These are phyloP conservation scores for Aulostomus chinensis DNA, from an alignment of 2,797 vertebrate species.

Conservation along the genomic window DNA sequence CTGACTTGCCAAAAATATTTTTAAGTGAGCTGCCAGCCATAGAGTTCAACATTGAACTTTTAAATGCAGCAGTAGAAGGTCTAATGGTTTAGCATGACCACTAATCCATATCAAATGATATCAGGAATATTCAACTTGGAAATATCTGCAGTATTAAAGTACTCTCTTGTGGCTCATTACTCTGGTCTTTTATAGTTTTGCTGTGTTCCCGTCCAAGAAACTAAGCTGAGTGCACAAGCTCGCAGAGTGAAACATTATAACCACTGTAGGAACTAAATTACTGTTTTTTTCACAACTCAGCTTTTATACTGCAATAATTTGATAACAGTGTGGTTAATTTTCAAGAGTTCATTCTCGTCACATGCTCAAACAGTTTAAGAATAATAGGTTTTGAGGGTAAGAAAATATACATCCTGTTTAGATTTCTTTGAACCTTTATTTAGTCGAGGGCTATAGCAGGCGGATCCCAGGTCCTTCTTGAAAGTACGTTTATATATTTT, in stretches of 20 bases:
- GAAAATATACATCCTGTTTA: too few species aligned
- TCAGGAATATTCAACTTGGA: conserved; percentile 26
- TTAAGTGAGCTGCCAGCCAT: conserved; percentile 32
- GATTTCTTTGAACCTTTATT: too few species aligned
- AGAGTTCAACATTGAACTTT: conserved; percentile 31
- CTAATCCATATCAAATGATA: conserved; percentile 50
- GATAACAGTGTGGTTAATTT: background rate
- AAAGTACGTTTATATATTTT: too few species aligned
- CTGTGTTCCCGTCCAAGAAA: conserved; percentile 9
- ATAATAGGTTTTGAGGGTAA: too few species aligned
- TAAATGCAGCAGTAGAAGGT: conserved; percentile 17
- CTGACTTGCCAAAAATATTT: conserved; percentile 23
- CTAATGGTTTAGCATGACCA: conserved; percentile 10
- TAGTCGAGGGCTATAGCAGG: too few species aligned
- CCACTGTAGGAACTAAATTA: conserved; percentile 3
- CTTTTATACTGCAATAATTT: conserved; percentile 3
- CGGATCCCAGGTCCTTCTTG: too few species aligned
- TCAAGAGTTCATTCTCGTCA: too few species aligned
- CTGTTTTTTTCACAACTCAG: background rate
- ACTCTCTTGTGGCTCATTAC: conserved; percentile 13
- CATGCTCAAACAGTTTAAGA: too few species aligned
- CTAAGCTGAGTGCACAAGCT: background rate
- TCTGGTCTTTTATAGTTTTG: conserved; percentile 15
- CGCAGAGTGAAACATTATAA: conserved; percentile 2
- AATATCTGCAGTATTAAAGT: conserved; percentile 11